Evolutionary conservation across 2,113 vertebrate species (phyloP).

Genomic region (Henicopernis longicauda): DNA sequence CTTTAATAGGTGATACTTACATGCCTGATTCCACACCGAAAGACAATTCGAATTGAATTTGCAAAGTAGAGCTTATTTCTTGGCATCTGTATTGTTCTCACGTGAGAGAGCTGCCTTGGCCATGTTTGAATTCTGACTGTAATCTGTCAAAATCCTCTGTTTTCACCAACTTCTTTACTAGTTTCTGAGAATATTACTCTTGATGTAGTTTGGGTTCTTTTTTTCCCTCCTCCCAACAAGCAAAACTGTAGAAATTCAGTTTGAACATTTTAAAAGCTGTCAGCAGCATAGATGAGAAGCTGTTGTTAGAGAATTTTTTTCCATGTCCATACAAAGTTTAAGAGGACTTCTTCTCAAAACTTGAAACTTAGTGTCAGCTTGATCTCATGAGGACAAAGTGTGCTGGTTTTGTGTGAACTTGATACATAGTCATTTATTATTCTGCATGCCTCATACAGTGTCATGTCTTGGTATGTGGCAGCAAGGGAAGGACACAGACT

Average conservation of each 20-base stretch:
- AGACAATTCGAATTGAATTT: not conserved
- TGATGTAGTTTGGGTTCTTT: not conserved
- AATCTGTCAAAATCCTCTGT: not conserved
- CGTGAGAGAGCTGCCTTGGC: not conserved
- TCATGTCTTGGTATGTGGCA: not conserved
- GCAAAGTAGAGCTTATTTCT: not conserved
- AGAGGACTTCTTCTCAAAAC: not conserved
- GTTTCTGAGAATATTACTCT: not conserved
- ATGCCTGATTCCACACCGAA: not conserved
- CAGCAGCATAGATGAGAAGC: not conserved
- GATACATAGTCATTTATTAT: not conserved
- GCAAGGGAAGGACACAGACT: not conserved
- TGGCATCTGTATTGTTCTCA: not conserved
- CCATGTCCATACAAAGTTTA: not conserved
- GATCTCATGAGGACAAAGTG: not conserved
- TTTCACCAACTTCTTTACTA: not conserved
- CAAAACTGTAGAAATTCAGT: not conserved
- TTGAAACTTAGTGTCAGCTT: not conserved
- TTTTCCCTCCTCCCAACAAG: not conserved
- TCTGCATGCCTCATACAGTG: not conserved
- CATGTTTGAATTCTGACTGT: not conserved
- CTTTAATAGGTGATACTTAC: not conserved
- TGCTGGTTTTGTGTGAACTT: not conserved
- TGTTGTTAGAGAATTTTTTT: not conserved
- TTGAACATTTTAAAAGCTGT: not conserved